Percentiles rank a stretch among this genome's conserved stretches.
Evolutionary conservation across 2,113 vertebrate species (phyloP).

Genomic region (Boulengeromyrus knoepffleri): DNA sequence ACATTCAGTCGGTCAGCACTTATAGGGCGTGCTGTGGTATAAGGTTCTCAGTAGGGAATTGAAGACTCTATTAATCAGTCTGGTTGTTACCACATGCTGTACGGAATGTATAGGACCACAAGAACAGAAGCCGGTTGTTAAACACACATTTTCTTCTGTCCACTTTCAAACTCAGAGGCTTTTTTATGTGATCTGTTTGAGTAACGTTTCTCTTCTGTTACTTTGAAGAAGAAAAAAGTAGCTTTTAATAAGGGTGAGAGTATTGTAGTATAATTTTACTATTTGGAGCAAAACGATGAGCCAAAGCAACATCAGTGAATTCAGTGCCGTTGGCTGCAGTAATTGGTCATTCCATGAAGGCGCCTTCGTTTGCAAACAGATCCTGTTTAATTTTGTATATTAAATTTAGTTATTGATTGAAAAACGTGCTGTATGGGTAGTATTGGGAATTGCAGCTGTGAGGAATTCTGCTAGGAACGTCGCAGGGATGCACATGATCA

Average conservation of each 20-base stretch:
- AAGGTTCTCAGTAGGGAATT: neutral
- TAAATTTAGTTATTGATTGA: neutral
- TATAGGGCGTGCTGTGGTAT: neutral
- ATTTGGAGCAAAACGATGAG: neutral
- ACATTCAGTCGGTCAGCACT: neutral
- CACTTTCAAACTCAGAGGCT: neutral
- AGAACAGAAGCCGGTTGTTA: neutral
- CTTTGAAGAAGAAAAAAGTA: neutral
- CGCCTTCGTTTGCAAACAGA: neutral
- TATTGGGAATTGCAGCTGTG: neutral
- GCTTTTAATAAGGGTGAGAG: neutral
- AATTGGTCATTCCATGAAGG: neutral
- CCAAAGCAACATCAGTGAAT: neutral
- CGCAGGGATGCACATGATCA: neutral
- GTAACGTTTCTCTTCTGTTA: neutral
- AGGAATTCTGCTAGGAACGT: neutral
- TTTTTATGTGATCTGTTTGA: neutral
- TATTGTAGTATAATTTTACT: neutral
- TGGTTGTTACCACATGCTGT: neutral
- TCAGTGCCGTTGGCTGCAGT: neutral
- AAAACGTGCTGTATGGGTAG: neutral
- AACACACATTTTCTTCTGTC: neutral
- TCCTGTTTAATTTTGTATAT: neutral
- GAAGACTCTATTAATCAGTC: neutral
- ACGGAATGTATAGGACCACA: neutral